A percentile compares a stretch with the other conserved stretches of the same genome.
phyloP scores from a whole-genome alignment of 2,113 vertebrate genomes.

The Dromiciops gliroides region DNA sequence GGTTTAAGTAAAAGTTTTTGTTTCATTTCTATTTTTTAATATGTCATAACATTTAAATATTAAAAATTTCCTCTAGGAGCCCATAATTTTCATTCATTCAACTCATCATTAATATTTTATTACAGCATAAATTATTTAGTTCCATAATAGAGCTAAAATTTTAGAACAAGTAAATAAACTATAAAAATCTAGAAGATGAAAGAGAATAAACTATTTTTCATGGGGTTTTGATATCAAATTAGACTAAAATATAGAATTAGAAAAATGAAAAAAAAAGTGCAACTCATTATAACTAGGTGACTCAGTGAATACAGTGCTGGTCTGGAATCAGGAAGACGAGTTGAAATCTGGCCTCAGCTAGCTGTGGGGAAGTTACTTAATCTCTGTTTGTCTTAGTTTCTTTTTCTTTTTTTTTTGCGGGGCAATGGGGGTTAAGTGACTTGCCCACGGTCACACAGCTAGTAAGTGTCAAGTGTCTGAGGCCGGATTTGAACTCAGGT shows the following conservation, averaged over 20 bases:
- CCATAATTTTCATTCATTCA: neutral
- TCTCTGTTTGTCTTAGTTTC: neutral
- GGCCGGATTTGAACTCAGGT: too few relatives aligned
- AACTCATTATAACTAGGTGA: neutral
- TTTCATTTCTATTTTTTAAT: neutral
- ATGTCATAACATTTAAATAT: neutral
- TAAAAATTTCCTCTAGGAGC: neutral
- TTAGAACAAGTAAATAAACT: neutral
- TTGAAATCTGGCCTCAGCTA: neutral
- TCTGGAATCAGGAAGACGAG: neutral
- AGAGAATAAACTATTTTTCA: neutral
- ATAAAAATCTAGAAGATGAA: neutral
- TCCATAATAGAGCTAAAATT: neutral
- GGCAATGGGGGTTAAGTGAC: too few relatives aligned
- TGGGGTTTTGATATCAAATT: neutral
- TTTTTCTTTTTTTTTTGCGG: too few relatives aligned
- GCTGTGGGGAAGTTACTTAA: neutral
- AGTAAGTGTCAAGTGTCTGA: too few relatives aligned
- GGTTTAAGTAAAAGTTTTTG: neutral
- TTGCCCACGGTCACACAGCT: too few relatives aligned
- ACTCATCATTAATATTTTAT: neutral
- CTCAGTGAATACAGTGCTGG: neutral
- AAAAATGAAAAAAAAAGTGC: neutral
- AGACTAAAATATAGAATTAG: neutral
- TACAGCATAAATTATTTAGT: neutral